These are phyloP conservation scores for Sisor rabdophorus DNA, from an alignment of 2,113 vertebrate species.

Conservation along the genomic window DNA sequence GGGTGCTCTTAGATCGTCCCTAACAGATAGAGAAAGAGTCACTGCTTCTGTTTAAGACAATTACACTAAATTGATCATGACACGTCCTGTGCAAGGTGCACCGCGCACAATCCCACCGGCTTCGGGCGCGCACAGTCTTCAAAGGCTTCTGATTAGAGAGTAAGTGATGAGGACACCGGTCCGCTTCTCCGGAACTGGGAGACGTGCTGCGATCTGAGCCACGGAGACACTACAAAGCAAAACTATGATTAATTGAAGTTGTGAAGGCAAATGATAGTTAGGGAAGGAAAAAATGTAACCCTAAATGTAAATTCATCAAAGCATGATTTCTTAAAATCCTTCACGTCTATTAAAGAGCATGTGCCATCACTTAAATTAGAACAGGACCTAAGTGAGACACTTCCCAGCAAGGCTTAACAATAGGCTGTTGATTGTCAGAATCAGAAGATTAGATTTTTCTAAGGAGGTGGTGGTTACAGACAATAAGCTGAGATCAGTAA, in stretches of 20 bases:
- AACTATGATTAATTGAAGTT: constrained; percentile 14
- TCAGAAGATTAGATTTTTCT: neutral
- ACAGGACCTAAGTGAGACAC: neutral
- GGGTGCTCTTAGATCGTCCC: constrained; percentile 22
- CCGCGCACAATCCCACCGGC: constrained; percentile 17
- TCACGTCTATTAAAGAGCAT: neutral
- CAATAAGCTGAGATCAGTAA: neutral
- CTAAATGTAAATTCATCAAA: constrained; percentile 6
- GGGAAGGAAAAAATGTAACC: neutral
- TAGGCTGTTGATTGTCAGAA: neutral
- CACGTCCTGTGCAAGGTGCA: constrained; percentile 35
- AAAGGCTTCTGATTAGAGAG: constrained; percentile 42
- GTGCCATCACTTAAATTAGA: neutral
- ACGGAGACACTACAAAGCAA: constrained; percentile 13
- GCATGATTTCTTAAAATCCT: neutral
- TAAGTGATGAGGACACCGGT: constrained; percentile 37
- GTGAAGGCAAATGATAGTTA: neutral
- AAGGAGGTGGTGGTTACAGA: neutral
- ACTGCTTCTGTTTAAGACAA: constrained; percentile 31
- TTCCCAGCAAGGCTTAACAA: neutral
- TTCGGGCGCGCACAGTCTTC: constrained; percentile 23
- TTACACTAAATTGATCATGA: constrained; percentile 36
- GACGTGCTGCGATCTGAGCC: constrained; percentile 1
- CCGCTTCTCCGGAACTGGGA: constrained; percentile 15
- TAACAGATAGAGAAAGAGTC: constrained; percentile 29